Conservation (phyloP, 2,113 vertebrate genomes). For the Nyctereutes procyonoides region DNA sequence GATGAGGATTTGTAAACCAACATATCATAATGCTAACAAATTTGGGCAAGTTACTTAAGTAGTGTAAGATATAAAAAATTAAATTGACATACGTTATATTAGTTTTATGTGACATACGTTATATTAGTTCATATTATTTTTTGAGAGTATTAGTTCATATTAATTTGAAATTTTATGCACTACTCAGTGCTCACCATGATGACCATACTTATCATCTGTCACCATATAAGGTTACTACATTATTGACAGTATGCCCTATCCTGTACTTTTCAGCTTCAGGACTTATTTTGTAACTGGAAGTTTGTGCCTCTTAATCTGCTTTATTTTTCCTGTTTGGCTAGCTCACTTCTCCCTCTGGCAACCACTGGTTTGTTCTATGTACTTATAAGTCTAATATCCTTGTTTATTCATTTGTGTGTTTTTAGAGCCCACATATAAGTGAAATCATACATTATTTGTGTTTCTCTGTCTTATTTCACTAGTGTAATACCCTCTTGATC, state of each 20-base stretch:
- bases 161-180: neutral
- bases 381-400: neutral
- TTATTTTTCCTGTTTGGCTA: neutral
- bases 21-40: neutral
- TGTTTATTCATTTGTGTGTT: neutral
- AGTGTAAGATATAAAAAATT: neutral
- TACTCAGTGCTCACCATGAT: neutral
- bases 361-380: neutral
- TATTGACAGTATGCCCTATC: neutral
- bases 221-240: neutral
- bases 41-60: neutral
- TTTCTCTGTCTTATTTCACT: neutral
- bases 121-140: neutral
- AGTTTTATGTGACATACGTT: neutral
- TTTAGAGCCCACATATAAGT: neutral
- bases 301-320: neutral
- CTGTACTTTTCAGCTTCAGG: neutral
- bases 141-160: no score
- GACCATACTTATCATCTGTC: neutral
- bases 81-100: neutral
- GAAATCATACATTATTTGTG: neutral
- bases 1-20: constrained; percentile 8
- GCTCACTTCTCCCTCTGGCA: neutral
- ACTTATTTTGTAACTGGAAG: neutral
- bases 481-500: neutral